These are phyloP conservation scores for Neocrepidodera transversa DNA, from an alignment of 2,888 invertebrate species.

Conservation along the genomic window DNA sequence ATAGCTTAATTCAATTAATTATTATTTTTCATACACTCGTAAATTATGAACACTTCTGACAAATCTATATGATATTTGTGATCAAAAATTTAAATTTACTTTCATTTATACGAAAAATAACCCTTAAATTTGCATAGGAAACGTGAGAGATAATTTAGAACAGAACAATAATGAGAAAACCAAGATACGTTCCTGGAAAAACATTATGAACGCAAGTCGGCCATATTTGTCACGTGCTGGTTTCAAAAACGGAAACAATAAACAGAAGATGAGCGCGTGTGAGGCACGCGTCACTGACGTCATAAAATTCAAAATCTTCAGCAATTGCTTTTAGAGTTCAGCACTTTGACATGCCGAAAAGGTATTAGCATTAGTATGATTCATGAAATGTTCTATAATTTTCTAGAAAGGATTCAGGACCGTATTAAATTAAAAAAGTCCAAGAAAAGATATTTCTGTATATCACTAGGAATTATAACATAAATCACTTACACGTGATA, in stretches of 20 bases:
- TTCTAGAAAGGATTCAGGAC: slow-evolving; percentile 24
- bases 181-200: slow-evolving; percentile 13
- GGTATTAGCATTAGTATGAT: slow-evolving; percentile 50
- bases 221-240: slow-evolving; percentile 54
- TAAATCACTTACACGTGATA: too few species aligned
- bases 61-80: too few species aligned
- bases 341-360: slow-evolving; percentile 50
- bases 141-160: too few species aligned
- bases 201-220: slow-evolving; percentile 37
- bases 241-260: slow-evolving; percentile 54
- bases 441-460: too few species aligned
- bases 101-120: too few species aligned
- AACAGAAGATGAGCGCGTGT: slow-evolving; percentile 52
- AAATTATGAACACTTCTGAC: too few species aligned
- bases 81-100: too few species aligned
- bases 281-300: slow-evolving; percentile 52
- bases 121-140: too few species aligned
- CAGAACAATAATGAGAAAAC: too few species aligned
- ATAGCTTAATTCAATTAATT: too few species aligned
- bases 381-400: slow-evolving; percentile 45
- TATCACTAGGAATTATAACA: too few species aligned
- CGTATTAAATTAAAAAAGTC: slow-evolving; percentile 17
- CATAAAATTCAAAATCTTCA: slow-evolving; percentile 52
- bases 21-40: too few species aligned
- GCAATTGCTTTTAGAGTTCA: slow-evolving; percentile 47